Evolutionary conservation across 2,888 invertebrate genomes (phyloP).

Genomic region (Epinotia ramella): DNA sequence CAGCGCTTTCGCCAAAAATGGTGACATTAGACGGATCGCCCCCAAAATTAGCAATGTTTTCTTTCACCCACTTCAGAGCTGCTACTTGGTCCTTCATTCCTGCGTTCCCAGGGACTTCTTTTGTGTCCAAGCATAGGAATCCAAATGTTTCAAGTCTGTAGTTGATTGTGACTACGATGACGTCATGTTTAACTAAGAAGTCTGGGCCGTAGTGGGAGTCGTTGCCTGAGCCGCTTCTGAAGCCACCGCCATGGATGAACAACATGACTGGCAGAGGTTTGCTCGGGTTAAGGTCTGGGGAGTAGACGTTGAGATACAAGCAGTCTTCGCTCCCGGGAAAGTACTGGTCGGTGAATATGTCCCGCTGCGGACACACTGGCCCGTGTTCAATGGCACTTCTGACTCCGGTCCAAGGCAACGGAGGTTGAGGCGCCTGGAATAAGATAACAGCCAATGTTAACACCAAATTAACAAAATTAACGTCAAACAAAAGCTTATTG

Average conservation of each 20-base stretch:
- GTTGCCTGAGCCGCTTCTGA: constrained; percentile 66
- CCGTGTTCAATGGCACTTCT: constrained; percentile 44
- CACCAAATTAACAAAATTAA: no score
- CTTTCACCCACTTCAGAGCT: constrained; percentile 62
- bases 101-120: constrained; percentile 85
- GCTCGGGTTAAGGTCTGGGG: constrained; percentile 53
- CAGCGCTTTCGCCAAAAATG: constrained; percentile 65
- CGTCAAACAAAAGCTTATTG: no score
- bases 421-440: constrained; percentile 44
- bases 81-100: constrained; percentile 76
- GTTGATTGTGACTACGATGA: constrained; percentile 84
- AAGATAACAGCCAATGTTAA: not conserved
- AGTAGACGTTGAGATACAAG: constrained; percentile 66
- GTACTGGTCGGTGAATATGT: constrained; percentile 32
- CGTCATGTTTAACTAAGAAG: constrained; percentile 79
- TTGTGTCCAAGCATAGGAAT: constrained; percentile 81
- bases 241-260: constrained; percentile 67
- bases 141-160: constrained; percentile 83
- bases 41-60: constrained; percentile 61
- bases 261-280: constrained; percentile 62
- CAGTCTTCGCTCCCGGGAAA: constrained; percentile 60
- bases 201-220: constrained; percentile 82
- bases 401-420: constrained; percentile 45
- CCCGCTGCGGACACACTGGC: constrained; percentile 36
- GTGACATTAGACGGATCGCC: constrained; percentile 62